These are phyloP conservation scores for Isoperla grammatica DNA, from an alignment of 2,888 invertebrate genomes.

Conservation along the genomic window DNA sequence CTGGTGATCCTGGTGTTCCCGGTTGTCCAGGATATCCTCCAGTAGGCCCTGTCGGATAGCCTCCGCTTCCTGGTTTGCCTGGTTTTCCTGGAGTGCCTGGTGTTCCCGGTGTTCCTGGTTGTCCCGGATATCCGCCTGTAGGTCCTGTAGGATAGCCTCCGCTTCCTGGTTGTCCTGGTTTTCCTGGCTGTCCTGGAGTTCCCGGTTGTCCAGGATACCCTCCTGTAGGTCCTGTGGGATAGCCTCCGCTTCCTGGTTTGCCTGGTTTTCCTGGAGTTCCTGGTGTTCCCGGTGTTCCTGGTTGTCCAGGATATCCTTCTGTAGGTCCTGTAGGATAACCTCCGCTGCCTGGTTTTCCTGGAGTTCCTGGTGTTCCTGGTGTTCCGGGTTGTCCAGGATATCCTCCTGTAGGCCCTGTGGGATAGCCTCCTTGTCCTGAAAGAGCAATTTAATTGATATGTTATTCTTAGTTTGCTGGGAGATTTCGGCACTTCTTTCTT, in stretches of 20 bases:
- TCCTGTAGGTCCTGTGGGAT: conserved; percentile 28
- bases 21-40: too few species aligned
- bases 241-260: conserved; percentile 41
- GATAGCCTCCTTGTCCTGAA: conserved; percentile 33
- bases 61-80: conserved; percentile 36
- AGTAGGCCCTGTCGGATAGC: too few species aligned
- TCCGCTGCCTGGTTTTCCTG: conserved; percentile 20
- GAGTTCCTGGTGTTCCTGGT: conserved; percentile 38
- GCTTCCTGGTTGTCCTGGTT: conserved; percentile 50
- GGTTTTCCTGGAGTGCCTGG: conserved; percentile 37
- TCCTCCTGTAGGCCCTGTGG: conserved; percentile 25
- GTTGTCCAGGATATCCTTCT: conserved; percentile 36
- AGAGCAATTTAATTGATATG: too few species aligned
- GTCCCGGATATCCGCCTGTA: conserved; percentile 31
- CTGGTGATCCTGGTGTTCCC: conserved; percentile 34
- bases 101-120: conserved; percentile 39
- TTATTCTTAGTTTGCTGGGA: too few species aligned
- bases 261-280: conserved; percentile 38
- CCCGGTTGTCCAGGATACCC: conserved; percentile 30
- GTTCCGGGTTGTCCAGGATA: conserved; percentile 30
- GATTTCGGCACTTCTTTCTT: too few species aligned
- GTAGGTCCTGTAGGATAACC: conserved; percentile 22
- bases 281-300: conserved; percentile 35
- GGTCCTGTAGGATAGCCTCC: conserved; percentile 52
- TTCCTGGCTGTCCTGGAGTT: conserved; percentile 41